Base-by-base conservation (phyloP, 2,797 vertebrate genomes). In the Centroberyx gerrardi region DNA sequence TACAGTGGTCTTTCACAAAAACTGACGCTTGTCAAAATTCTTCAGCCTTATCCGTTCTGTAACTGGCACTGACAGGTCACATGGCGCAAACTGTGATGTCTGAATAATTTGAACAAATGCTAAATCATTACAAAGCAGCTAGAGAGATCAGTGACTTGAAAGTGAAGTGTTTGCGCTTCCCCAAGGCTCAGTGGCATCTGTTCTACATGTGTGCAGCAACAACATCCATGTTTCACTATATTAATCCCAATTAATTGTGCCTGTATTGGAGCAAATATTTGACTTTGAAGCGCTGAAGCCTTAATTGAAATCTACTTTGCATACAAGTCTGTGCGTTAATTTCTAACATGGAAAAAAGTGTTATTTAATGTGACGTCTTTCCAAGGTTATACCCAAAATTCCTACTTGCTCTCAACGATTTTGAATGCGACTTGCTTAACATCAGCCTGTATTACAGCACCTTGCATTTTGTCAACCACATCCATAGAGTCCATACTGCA, bases 101-200 rank as follows among this genome's bases (percentile, higher is more conserved):
- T 91, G 91, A 93, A 93, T 92, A 86, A 91, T 92, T 88, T 86
- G 82, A 91, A 88, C 88, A 89, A 91, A 92, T 85, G 86, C 86
- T 88, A 93, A 92, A 93, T 93, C 90, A 91, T 86, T 79, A 81
- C 81, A 84, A 91, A 94, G 88, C 89, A 90, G 89, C 84, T 80
- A 58, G 73, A 70, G 84, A 88, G 86, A 90, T 87, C 88, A 88
- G 80, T 82, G 60, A 86, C 68, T 88, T 88, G 88, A 84, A 86
- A 86, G 87, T 80, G 86, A 89, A 92, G 90, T 87, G 84, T 88
- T 89, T 90, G 90, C 51, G 62, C 87, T 87, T 92, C 94, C 93
- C 93, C 90, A 91, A 92, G 94, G 93, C 93, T 93, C 83, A n/a
- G 85, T 68, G 83, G 89, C 93, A 94, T 91, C 93, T 94, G 92